A percentile compares a stretch with the other conserved stretches of the same genome.
These are phyloP conservation scores for Abramis brama DNA, from an alignment of 2,113 vertebrate species.

Conservation along the genomic window DNA sequence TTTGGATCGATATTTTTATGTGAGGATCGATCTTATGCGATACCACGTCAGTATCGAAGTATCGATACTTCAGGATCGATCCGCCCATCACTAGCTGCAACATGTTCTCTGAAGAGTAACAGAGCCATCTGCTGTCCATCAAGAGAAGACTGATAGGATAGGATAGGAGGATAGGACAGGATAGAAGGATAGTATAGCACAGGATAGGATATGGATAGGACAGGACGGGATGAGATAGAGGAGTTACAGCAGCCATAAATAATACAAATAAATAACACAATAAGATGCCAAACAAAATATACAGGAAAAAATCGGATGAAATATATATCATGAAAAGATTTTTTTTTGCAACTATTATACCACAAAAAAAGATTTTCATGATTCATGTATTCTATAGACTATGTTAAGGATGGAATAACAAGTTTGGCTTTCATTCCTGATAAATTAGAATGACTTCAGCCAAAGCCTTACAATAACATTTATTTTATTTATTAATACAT, in stretches of 20 bases:
- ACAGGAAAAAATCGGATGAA: not conserved
- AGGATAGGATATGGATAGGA: too few species aligned
- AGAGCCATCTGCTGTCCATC: slow-evolving; percentile 45
- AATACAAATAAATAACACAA: not conserved
- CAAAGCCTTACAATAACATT: not conserved
- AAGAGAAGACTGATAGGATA: not conserved
- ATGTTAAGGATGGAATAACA: not conserved
- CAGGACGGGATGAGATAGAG: too few species aligned
- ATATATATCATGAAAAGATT: not conserved
- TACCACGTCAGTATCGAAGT: too few species aligned
- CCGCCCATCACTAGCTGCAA: too few species aligned
- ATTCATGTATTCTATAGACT: not conserved
- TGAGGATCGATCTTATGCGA: too few species aligned
- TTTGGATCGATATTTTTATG: too few species aligned
- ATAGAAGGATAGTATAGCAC: not conserved
- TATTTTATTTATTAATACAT: not conserved
- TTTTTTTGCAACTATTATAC: too few species aligned
- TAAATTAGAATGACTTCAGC: not conserved
- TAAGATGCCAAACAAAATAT: not conserved
- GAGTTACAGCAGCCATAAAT: not conserved
- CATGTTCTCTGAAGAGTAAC: not conserved
- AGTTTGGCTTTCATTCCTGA: not conserved
- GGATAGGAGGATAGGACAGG: not conserved
- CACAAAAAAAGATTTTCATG: not conserved
- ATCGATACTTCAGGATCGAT: too few species aligned